phyloP scores from a whole-genome alignment of 2,888 invertebrate species.

The Cosmorhoe ocellata region DNA sequence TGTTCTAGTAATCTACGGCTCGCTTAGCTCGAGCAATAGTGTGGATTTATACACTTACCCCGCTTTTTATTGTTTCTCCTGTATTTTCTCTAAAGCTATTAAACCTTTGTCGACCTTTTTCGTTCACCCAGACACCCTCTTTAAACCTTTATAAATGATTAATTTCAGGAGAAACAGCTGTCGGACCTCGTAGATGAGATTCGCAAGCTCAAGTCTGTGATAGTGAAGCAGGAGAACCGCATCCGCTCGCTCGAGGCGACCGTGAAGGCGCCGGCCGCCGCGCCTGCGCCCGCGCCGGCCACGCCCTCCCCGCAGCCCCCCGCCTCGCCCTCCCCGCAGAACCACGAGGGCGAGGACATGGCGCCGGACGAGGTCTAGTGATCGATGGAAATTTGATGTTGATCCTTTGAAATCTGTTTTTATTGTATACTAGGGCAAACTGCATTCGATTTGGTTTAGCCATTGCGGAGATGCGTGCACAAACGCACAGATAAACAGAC shows the following conservation, averaged over 20 bases:
- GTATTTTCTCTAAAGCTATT: too few relatives aligned
- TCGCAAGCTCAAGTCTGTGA: constrained; percentile 95
- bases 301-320: constrained; percentile 54
- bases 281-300: constrained; percentile 42
- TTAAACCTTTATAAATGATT: too few relatives aligned
- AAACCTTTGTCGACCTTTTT: too few relatives aligned
- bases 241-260: constrained; percentile 89
- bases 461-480: too few relatives aligned
- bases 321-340: constrained; percentile 36
- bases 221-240: constrained; percentile 95
- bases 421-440: too few relatives aligned
- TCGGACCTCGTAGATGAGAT: constrained; percentile 95
- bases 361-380: constrained; percentile 84
- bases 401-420: neutral
- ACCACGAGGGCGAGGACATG: constrained; percentile 71
- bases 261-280: constrained; percentile 61
- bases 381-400: constrained; percentile 22
- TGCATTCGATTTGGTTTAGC: too few relatives aligned
- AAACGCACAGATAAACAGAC: too few relatives aligned
- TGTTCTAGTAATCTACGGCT: too few relatives aligned
- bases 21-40: too few relatives aligned
- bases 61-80: too few relatives aligned
- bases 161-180: constrained; percentile 86
- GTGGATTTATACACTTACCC: too few relatives aligned
- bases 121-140: too few relatives aligned